A percentile compares a stretch with the other conserved stretches of the same genome.
These are phyloP conservation scores for Thryonomys swinderianus DNA, from an alignment of 2,113 vertebrate genomes.

Conservation along the genomic window DNA sequence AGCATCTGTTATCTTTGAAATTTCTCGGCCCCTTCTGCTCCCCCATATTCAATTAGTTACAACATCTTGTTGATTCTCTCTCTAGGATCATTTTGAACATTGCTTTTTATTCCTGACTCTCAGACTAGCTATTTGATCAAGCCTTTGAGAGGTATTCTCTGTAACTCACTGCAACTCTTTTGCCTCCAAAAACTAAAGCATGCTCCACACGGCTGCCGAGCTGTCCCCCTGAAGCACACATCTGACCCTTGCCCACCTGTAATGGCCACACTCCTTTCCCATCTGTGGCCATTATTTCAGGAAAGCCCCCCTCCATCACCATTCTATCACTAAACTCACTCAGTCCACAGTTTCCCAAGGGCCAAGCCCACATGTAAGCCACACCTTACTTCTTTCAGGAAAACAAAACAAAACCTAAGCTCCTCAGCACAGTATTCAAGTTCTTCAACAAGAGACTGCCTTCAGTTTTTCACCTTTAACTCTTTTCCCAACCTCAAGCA, in stretches of 20 bases:
- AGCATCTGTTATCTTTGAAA: slow-evolving; percentile 52
- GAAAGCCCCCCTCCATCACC: not conserved
- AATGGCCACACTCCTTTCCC: not conserved
- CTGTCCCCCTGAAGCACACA: not conserved
- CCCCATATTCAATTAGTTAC: not conserved
- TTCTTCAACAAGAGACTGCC: not conserved
- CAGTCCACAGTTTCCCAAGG: not conserved
- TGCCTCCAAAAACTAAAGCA: not conserved
- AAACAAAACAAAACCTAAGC: not conserved
- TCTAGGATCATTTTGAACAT: not conserved
- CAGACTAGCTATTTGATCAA: not conserved
- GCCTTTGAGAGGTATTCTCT: not conserved
- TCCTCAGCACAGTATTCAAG: not conserved
- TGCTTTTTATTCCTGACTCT: not conserved
- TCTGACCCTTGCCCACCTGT: not conserved
- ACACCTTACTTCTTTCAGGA: not conserved
- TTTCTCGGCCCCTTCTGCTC: not conserved
- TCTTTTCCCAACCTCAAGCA: not conserved
- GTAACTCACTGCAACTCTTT: not conserved
- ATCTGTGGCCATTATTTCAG: not conserved
- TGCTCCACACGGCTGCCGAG: not conserved
- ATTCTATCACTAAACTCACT: not conserved
- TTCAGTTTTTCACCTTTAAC: not conserved
- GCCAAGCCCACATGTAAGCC: not conserved
- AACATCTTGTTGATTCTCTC: slow-evolving; percentile 22